Conservation (phyloP, 2,113 vertebrate species). For the Cinclus mexicanus region DNA sequence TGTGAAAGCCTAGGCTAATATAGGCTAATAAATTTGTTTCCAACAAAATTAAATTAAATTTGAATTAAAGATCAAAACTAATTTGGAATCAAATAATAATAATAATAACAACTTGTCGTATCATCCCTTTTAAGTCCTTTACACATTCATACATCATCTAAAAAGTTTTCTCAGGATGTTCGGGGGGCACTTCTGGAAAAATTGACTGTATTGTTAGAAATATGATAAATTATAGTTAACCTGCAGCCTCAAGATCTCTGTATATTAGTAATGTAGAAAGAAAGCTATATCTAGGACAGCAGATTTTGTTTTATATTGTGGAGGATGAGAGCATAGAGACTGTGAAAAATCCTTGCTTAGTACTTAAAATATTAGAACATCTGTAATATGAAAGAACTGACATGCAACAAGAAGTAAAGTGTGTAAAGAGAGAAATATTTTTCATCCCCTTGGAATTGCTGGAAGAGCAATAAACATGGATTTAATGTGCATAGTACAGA, state of each 20-base stretch:
- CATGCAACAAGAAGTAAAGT: not conserved
- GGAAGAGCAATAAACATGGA: not conserved
- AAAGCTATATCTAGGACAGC: constrained; percentile 4
- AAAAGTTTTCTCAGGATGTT: constrained; percentile 10
- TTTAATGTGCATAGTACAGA: not conserved
- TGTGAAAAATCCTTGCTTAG: not conserved
- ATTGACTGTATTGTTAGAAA: constrained; percentile 17
- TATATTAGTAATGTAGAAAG: not conserved
- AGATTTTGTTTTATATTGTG: constrained; percentile 29
- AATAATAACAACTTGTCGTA: not conserved
- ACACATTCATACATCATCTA: not conserved
- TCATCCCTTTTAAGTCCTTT: constrained; percentile 15
- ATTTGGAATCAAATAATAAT: constrained; percentile 36
- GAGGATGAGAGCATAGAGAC: not conserved
- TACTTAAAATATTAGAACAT: not conserved
- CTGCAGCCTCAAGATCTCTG: not conserved
- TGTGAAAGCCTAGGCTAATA: not conserved
- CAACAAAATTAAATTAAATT: not conserved
- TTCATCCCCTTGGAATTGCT: not conserved
- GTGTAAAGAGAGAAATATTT: not conserved
- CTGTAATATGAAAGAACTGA: not conserved
- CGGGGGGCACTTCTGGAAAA: constrained; percentile 5
- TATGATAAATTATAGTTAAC: not conserved
- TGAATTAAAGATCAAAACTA: not conserved
- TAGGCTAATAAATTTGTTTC: constrained; percentile 3